Evolutionary conservation across 2,888 invertebrate species (phyloP), one percentile per base, ranked within the genome.

Genomic region (Herminia tarsipennalis): DNA sequence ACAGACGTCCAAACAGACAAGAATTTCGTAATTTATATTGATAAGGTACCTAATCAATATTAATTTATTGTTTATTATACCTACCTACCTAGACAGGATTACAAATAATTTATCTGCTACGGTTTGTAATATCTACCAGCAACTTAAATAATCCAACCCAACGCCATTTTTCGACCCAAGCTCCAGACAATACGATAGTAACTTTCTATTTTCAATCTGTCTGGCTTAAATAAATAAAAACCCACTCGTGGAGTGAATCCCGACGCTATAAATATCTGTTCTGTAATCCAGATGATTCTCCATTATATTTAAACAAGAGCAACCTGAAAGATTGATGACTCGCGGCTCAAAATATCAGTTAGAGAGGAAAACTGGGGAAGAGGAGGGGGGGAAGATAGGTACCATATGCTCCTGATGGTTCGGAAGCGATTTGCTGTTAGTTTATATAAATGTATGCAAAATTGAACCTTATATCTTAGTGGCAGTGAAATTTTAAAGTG

Each of bases 261-360:
- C 27, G 28, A 42, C 46, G 54, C 44, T 55, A 44, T 37, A 49
- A 56, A 56, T 56, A 48, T 25, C 14, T 42, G 46, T 56, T 42
- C 24, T 33, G 45, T 48, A 55, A 57, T 36, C 36, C 40, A 38
- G 44, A 54, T 61, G 46, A 53, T 52, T 57, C 66, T 48, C 42
- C 29, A 56, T 65, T 61, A 68, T 65, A 68, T 61, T 66, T 61
- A 56, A 76, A 76, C 77, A 74, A 76, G 79, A 82, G 75, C 78
- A 81, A 77, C 80, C 78, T 86, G 84, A 88, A 83, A 86, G 88
- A 90, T 88, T 88, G 81, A 90, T 86, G 84, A 73, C 69, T 76
- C 74, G 68, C 70, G 69, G 73, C 76, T 78, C 63, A 83, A 88
- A 88, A 88, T 88, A 87, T 79, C 77, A 72, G 58, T 63, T 45